Evolutionary conservation across 2,888 invertebrate genomes (phyloP), one percentile per base, ranked within the genome.

Genomic region (Parnassius glacialis): DNA sequence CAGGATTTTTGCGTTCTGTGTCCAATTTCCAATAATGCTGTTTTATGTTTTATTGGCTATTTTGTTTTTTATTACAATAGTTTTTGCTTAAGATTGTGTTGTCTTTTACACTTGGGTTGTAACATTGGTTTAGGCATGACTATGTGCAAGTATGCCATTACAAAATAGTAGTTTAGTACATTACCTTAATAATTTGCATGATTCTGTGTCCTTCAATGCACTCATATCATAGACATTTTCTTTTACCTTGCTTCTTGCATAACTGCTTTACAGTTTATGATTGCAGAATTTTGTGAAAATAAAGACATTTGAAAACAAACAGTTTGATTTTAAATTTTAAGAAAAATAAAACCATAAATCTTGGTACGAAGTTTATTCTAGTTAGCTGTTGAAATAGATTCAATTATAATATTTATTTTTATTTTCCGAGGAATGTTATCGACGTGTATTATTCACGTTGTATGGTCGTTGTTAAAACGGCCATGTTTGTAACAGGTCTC

Each of bases 141-240:
- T n/a, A 20, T 10, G 34, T 48, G 9, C 13, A 2, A 48, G 59
- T 63, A 59, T 52, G 56, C 47, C 11, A 52, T 44, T 44, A 43
- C 2, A 13, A 9, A 41, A 9, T 20, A 45, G 41, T 52, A 55
- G 11, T 41, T 5, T 65, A 65, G 66, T 62, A 51, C 55, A 52
- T 67, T 66, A 52, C 65, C 67, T 74, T 78, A 74, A 73, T 74
- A 68, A 64, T 65, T 57, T 72, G 90, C 86, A 89, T 87, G 89
- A 70, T 79, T 83, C 83, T 82, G 66, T 87, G 88, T 87, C 88
- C 88, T 90, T 86, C 84, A 80, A 79, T 84, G 88, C 90, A 90
- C 88, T 81, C 78, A 89, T 84, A 85, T 89, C 88, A 89, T 90
- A 89, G 79, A 79, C 74, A 77, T 78, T 72, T 74, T 74, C 70